These are phyloP conservation scores for Hycleus cichorii DNA, from an alignment of 1,140 invertebrate species.

Conservation along the genomic window DNA sequence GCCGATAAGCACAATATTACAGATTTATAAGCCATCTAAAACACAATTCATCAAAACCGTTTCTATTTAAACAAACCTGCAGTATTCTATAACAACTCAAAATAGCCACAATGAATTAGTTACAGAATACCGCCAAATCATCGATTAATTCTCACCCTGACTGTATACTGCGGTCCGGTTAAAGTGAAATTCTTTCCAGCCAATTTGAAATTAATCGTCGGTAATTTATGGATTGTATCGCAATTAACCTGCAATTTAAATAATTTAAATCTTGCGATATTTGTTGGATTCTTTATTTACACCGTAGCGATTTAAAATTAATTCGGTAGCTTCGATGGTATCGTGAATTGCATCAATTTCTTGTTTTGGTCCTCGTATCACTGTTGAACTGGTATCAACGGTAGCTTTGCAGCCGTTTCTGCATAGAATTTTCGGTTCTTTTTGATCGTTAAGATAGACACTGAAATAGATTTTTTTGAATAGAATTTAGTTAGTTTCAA, in stretches of 20 bases:
- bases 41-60: not conserved
- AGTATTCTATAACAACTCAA: no score
- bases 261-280: not conserved
- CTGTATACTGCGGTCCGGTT: conserved; percentile 31
- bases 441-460: not conserved
- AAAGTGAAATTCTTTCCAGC: conserved; percentile 35
- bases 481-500: no score
- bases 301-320: conserved; percentile 53
- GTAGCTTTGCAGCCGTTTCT: conserved; percentile 58
- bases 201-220: conserved; percentile 33
- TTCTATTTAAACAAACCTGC: no score
- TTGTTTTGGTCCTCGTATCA: conserved; percentile 62
- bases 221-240: conserved; percentile 35
- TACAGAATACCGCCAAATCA: no score
- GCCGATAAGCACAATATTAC: conserved; percentile 30
- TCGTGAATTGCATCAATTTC: conserved; percentile 63
- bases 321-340: conserved; percentile 51
- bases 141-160: conserved; percentile 27
- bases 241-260: conserved; percentile 40
- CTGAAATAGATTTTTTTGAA: not conserved
- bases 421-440: conserved; percentile 42
- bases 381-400: conserved; percentile 73
- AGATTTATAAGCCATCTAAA: conserved; percentile 19
- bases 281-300: conserved; percentile 33
- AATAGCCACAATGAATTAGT: no score